Conservation (phyloP, 2,888 invertebrate genomes). For the Diadromus collaris region DNA sequence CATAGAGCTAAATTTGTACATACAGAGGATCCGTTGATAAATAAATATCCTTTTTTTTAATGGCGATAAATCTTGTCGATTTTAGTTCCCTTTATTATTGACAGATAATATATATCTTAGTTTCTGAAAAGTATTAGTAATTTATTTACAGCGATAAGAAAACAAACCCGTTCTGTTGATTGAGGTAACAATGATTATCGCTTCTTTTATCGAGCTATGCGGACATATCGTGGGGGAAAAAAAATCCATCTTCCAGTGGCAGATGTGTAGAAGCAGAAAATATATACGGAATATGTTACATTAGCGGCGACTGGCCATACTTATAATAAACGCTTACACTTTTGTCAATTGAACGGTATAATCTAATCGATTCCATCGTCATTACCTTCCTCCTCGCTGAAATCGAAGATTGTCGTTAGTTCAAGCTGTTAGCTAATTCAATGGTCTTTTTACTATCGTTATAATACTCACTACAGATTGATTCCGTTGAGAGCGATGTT, state of each 20-base stretch:
- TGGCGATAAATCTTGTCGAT: conserved; percentile 13
- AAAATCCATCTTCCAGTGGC: background rate
- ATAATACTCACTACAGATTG: conserved; percentile 67
- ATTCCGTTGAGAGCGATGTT: conserved; percentile 62
- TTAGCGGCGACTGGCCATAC: conserved; percentile 12
- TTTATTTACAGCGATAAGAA: conserved; percentile 47
- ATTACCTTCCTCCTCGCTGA: conserved; percentile 59
- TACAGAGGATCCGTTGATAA: conserved; percentile 69
- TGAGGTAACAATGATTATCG: conserved; percentile 2
- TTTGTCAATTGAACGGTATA: background rate
- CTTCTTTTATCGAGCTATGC: background rate
- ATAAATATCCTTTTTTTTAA: conserved; percentile 68
- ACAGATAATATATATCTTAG: conserved; percentile 40
- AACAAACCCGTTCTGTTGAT: conserved; percentile 1
- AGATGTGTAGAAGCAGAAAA: background rate
- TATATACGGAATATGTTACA: conserved; percentile 20
- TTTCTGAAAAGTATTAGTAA: conserved; percentile 23
- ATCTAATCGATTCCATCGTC: conserved; percentile 62
- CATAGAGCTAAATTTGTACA: conserved; percentile 69
- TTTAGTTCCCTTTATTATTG: conserved; percentile 31
- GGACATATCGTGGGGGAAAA: conserved; percentile 18
- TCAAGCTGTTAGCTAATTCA: background rate
- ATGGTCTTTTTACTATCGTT: background rate
- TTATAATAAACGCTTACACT: background rate
- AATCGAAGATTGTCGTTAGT: background rate